Evolutionary conservation across 2,888 invertebrate species (phyloP).

Genomic region (Ferrisia virgata): DNA sequence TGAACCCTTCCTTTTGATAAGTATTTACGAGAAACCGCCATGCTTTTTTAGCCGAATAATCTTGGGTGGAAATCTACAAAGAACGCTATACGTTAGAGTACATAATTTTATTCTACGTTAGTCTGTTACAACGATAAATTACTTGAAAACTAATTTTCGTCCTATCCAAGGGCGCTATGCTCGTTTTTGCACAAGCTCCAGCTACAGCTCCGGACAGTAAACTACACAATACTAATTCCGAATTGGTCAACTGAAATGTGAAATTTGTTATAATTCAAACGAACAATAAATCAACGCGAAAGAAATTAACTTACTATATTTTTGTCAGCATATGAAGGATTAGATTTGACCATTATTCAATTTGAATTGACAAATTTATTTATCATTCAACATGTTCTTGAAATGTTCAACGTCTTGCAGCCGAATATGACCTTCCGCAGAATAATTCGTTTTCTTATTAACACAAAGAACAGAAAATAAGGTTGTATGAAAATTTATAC

Average conservation of each 20-base stretch:
- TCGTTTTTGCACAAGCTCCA: slow-evolving; percentile 91
- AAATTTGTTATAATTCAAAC: neutral
- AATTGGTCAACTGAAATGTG: slow-evolving; percentile 56
- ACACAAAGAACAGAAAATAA: neutral
- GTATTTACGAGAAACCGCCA: slow-evolving; percentile 65
- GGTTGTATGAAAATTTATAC: neutral
- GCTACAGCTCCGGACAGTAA: slow-evolving; percentile 88
- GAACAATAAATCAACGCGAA: neutral
- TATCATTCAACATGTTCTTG: neutral
- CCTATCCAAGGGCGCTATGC: slow-evolving; percentile 93
- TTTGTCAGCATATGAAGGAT: neutral
- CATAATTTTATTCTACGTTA: neutral
- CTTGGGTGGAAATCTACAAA: slow-evolving; percentile 59
- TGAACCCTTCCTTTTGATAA: slow-evolving; percentile 72
- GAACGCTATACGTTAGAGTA: neutral
- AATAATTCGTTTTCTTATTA: neutral
- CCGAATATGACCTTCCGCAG: neutral
- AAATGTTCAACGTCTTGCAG: neutral
- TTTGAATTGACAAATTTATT: neutral
- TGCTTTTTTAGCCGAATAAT: slow-evolving; percentile 72
- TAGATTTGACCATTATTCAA: slow-evolving; percentile 1
- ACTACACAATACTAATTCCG: slow-evolving; percentile 72
- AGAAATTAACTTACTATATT: neutral
- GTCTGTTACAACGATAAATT: slow-evolving; percentile 50
- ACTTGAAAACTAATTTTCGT: slow-evolving; percentile 98